phyloP scores from a whole-genome alignment of 1,140 invertebrate species.

The Macrotrachela quadricornifera region DNA sequence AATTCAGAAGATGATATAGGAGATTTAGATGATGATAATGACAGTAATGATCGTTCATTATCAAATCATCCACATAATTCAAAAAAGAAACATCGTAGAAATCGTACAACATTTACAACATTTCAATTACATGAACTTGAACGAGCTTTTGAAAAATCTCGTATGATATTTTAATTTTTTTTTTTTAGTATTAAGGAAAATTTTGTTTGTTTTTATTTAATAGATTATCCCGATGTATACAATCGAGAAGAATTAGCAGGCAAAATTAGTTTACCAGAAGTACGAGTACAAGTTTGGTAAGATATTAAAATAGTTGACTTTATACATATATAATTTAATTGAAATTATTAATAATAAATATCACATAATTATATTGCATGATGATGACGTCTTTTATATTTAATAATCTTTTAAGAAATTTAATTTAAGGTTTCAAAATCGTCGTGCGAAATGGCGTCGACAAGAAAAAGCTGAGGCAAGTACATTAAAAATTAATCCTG shows the following conservation, averaged over 20 bases:
- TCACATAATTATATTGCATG: no score
- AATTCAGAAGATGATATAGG: no score
- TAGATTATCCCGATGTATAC: constrained; percentile 83
- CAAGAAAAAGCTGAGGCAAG: constrained; percentile 9
- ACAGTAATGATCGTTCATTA: no score
- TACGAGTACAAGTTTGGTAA: constrained; percentile 62
- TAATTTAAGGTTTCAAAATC: constrained; percentile 6
- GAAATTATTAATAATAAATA: no score
- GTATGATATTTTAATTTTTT: no score
- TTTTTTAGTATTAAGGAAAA: no score
- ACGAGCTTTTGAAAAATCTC: constrained; percentile 17
- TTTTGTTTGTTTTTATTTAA: no score
- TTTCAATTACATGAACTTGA: constrained; percentile 53
- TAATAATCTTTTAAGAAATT: background rate
- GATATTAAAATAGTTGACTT: no score
- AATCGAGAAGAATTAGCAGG: constrained; percentile 88
- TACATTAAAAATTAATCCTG: constrained; percentile 5
- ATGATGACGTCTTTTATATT: background rate
- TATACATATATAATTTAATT: no score
- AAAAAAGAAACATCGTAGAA: constrained; percentile 76
- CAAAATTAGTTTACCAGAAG: constrained; percentile 91
- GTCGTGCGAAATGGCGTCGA: constrained; percentile 8
- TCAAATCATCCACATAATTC: no score
- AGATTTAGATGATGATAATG: no score
- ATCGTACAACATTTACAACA: constrained; percentile 94